These are phyloP conservation scores for Uropsilus gracilis DNA, from an alignment of 2,113 vertebrate species.

Conservation along the genomic window DNA sequence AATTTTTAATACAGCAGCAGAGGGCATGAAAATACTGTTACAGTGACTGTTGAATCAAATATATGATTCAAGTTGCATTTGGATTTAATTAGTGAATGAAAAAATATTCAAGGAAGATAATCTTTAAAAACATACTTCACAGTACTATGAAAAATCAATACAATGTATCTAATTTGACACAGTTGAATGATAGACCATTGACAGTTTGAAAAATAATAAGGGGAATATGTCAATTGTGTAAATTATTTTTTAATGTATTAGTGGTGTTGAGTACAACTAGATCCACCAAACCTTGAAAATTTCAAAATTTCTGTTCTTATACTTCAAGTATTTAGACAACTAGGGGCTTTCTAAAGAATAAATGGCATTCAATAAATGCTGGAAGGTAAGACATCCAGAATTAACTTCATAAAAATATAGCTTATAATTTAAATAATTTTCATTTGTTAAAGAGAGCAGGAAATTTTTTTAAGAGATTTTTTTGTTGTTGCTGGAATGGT, in stretches of 20 bases:
- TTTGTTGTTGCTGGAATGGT: neutral
- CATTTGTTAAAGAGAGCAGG: neutral
- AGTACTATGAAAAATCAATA: neutral
- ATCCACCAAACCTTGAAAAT: neutral
- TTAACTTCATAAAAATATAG: neutral
- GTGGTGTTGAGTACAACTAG: fast-evolving
- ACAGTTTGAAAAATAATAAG: neutral
- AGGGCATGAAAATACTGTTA: neutral
- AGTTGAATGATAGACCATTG: neutral
- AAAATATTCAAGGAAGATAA: neutral
- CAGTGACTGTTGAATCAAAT: neutral
- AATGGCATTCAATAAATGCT: neutral
- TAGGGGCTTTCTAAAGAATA: neutral
- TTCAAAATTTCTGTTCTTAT: neutral
- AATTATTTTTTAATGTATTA: neutral
- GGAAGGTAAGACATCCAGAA: neutral
- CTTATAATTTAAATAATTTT: neutral
- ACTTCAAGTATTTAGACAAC: neutral
- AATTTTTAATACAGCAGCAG: constrained; percentile 24
- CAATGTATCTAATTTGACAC: constrained; percentile 19
- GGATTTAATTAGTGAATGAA: neutral
- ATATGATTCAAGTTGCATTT: neutral
- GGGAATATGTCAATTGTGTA: neutral
- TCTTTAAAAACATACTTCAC: neutral
- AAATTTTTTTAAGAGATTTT: neutral